Evolutionary conservation across 2,888 invertebrate genomes (phyloP).

Genomic region (Amiota minor): DNA sequence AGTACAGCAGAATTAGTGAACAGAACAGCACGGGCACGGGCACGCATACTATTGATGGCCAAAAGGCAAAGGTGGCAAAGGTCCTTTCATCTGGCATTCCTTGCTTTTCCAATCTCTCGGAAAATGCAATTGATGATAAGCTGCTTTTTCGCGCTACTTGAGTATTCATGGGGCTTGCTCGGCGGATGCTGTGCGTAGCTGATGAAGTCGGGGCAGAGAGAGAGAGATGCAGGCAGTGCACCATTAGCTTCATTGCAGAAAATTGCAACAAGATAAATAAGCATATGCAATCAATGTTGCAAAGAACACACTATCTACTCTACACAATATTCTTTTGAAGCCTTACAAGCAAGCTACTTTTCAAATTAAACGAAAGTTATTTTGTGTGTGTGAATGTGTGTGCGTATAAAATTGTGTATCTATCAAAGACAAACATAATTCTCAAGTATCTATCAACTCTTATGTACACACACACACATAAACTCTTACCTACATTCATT

Average conservation of each 20-base stretch:
- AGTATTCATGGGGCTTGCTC: constrained; percentile 20
- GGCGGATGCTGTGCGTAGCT: neutral
- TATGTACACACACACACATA: neutral
- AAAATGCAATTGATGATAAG: constrained; percentile 25
- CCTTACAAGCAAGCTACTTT: too few species aligned
- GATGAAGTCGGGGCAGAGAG: too few species aligned
- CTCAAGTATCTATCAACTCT: neutral
- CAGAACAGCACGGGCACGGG: neutral
- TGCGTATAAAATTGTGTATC: too few species aligned
- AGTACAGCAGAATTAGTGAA: constrained; percentile 51
- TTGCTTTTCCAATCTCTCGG: neutral
- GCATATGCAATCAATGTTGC: neutral
- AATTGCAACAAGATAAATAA: neutral
- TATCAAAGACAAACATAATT: constrained; percentile 5
- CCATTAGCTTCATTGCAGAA: too few species aligned
- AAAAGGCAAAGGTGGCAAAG: too few species aligned
- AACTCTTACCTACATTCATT: neutral
- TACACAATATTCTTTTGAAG: too few species aligned
- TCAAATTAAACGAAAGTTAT: too few species aligned
- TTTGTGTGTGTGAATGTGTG: too few species aligned
- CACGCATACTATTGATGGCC: constrained; percentile 2
- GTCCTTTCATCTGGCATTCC: constrained; percentile 10
- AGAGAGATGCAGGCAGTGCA: too few species aligned
- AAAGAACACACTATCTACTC: too few species aligned
- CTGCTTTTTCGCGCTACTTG: constrained; percentile 20